These are phyloP conservation scores for Gracilinanus agilis DNA, from an alignment of 2,113 vertebrate species.

Conservation along the genomic window DNA sequence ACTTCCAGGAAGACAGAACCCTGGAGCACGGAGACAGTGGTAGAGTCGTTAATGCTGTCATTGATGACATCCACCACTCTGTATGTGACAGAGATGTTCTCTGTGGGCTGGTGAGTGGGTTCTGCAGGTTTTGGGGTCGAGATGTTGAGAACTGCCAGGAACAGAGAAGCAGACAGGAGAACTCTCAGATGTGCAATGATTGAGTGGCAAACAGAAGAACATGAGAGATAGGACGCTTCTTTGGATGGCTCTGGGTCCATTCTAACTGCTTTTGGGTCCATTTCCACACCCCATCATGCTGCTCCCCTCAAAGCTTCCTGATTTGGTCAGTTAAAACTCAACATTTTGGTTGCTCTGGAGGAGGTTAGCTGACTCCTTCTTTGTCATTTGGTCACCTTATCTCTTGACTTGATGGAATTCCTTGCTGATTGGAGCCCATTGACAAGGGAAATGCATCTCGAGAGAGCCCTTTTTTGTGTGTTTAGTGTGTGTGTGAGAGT, in stretches of 20 bases:
- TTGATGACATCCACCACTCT: neutral
- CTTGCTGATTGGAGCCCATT: neutral
- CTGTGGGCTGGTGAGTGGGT: neutral
- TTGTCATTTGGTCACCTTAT: neutral
- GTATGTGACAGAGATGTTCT: constrained; percentile 10
- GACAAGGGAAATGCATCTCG: neutral
- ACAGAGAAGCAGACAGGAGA: neutral
- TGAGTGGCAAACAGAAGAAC: neutral
- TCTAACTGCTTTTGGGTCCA: neutral
- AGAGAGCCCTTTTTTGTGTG: neutral
- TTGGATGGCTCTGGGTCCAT: neutral
- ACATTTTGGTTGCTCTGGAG: neutral
- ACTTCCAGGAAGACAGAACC: constrained; percentile 26
- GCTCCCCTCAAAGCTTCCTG: neutral
- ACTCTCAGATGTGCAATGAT: neutral
- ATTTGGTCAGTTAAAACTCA: neutral
- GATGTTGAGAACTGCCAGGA: neutral
- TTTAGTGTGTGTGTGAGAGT: no score
- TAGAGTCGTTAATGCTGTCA: neutral
- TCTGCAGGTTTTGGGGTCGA: no score
- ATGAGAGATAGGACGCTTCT: neutral
- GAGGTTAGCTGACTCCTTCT: neutral
- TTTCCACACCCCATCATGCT: neutral
- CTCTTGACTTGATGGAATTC: neutral
- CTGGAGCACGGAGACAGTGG: neutral